Conservation (phyloP, 2,113 vertebrate species). For the Ammospiza nelsoni region DNA sequence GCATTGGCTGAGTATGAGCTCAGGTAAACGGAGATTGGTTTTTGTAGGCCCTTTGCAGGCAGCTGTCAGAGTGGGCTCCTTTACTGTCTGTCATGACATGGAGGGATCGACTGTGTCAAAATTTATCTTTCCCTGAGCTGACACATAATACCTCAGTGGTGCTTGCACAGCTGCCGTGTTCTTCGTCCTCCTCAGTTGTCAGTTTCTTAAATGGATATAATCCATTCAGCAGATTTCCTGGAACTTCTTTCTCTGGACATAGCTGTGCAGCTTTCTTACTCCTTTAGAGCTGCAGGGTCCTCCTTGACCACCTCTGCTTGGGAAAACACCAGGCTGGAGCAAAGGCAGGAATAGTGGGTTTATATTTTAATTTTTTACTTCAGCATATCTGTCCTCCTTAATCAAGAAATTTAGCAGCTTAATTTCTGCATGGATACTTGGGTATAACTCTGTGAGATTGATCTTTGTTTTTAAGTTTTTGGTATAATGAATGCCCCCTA, state of each 20-base stretch:
- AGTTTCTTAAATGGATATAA: conserved; percentile 19
- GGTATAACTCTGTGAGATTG: not conserved
- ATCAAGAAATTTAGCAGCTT: not conserved
- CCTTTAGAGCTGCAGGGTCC: not conserved
- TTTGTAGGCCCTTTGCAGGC: not conserved
- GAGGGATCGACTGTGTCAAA: not conserved
- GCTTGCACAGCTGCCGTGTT: not conserved
- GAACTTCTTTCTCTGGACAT: not conserved
- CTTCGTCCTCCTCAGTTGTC: not conserved
- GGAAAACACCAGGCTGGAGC: not conserved
- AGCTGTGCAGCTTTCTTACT: not conserved
- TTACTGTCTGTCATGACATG: not conserved
- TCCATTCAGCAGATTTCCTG: conserved; percentile 40
- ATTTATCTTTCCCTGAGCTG: conserved; percentile 7
- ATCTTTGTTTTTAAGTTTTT: not conserved
- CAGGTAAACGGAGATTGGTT: not conserved
- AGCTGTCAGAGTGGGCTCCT: not conserved
- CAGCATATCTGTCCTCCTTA: not conserved
- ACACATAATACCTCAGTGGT: conserved; percentile 1
- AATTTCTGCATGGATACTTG: not conserved
- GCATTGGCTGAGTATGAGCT: rapidly evolving
- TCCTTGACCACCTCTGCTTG: not conserved
- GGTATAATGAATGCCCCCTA: not conserved
- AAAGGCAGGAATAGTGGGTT: not conserved
- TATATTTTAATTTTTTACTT: not conserved